Conservation (phyloP, 2,797 vertebrate genomes). For the Gambelia wislizenii region DNA sequence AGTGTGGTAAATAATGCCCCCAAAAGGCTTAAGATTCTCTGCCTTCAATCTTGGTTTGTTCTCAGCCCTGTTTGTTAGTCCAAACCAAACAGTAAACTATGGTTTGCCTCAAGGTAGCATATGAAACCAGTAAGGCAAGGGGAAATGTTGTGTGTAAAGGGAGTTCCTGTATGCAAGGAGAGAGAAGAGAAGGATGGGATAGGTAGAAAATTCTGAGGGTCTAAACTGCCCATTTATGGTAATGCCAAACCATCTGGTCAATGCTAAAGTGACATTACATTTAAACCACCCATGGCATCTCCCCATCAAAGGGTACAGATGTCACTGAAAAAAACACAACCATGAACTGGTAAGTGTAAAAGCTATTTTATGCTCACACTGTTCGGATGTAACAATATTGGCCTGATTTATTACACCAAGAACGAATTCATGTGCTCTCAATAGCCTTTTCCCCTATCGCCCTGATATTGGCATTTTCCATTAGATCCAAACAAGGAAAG, state of each 20-base stretch:
- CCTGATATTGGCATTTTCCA: neutral
- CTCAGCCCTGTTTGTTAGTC: neutral
- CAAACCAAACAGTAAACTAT: neutral
- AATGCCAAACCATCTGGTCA: neutral
- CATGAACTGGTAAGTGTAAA: neutral
- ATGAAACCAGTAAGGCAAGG: neutral
- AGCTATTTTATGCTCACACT: neutral
- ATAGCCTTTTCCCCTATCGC: too few relatives aligned
- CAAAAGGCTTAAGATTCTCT: neutral
- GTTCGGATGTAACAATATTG: neutral
- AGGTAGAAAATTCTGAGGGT: neutral
- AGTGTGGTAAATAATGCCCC: too few relatives aligned
- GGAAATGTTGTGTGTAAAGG: neutral
- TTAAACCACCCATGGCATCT: neutral
- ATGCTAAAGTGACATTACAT: neutral
- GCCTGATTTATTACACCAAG: too few relatives aligned
- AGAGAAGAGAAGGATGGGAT: neutral
- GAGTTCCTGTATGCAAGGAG: neutral
- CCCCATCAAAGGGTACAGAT: neutral
- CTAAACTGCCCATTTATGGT: neutral
- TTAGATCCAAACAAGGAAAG: neutral
- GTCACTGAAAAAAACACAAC: neutral
- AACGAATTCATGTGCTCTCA: too few relatives aligned
- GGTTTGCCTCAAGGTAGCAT: neutral
- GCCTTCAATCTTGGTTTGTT: neutral